Evolutionary conservation across 2,797 vertebrate species (phyloP).

Genomic region (Eptatretus atami): DNA sequence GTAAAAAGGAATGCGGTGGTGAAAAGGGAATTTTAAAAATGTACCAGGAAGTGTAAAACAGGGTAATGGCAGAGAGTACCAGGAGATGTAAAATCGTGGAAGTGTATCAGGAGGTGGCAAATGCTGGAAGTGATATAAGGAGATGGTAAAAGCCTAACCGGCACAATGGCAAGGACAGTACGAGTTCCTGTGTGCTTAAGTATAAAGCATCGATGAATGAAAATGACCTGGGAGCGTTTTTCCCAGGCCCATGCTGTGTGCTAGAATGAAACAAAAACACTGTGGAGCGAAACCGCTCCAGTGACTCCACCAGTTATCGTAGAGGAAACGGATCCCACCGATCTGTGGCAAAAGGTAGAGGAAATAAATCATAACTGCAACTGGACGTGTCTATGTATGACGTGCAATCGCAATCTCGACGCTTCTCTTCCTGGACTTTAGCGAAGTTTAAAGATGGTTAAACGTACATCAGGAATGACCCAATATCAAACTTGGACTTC

Average conservation of each 20-base stretch:
- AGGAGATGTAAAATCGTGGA: too few species aligned
- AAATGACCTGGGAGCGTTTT: conserved; percentile 96
- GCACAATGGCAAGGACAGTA: conserved; percentile 86
- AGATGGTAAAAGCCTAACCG: conserved; percentile 26
- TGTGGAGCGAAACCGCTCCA: conserved; percentile 71
- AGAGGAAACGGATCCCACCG: conserved; percentile 85
- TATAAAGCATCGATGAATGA: conserved; percentile 77
- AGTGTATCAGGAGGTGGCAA: not conserved
- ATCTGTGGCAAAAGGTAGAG: conserved; percentile 20
- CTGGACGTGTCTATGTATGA: too few species aligned
- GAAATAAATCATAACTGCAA: not conserved
- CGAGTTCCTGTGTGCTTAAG: conserved; percentile 65
- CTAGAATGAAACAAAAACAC: conserved; percentile 86
- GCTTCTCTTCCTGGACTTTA: too few species aligned
- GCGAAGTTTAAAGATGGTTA: too few species aligned
- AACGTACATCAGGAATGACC: too few species aligned
- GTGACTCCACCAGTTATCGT: conserved; percentile 85
- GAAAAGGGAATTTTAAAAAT: too few species aligned
- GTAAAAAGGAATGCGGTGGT: too few species aligned
- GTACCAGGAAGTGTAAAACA: too few species aligned
- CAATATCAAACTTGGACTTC: too few species aligned
- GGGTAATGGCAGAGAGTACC: too few species aligned
- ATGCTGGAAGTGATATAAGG: too few species aligned
- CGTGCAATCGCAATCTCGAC: too few species aligned
- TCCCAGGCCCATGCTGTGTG: conserved; percentile 91